Evolutionary conservation across 2,113 vertebrate species (phyloP), one percentile per base, ranked within the genome.

Genomic region (Nestor notabilis): DNA sequence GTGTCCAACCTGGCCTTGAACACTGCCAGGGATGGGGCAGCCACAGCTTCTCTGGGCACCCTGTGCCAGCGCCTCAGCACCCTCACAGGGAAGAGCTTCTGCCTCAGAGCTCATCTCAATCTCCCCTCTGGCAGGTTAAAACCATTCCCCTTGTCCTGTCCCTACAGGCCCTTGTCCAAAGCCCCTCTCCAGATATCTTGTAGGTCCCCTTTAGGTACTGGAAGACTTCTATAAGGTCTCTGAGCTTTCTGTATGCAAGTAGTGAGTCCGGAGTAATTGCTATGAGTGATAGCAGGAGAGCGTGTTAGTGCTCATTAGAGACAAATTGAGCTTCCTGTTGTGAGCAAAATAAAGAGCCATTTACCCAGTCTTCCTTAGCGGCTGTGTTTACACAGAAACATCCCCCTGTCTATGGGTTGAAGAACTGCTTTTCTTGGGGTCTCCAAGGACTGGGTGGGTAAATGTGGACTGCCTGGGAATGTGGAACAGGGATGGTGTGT

Each of bases 311-410:
- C 89, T 96, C 83, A 84, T 95, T 92, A 97, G 77, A 89, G 87
- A 84, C 91, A 92, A 92, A 95, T 47, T 84, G 95, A 10, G 24
- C 89, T 84, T 41, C 95, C 93, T 92, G 91, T 95, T 95, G 89
- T 3, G 91, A 94, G 83, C 12, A 8, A 87, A 95, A 92, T 92
- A 95, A 91, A 95, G 94, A 97, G 89, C 60, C 76, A 55, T 95
- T 96, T 94, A 89, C 49, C 35, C 64, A 29, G 61, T 39, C 41
- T 80, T 56, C 18, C 89, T 46, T 7, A 1, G 49, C 41, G 55
- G 25, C 43, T 66, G 46, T 81, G 80, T 94, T 94, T 92, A 84
- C 47, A 89, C 76, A 74, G 80, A 81, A 87, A 81, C 89, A 89
- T 65, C 71, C 60, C 53, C 27, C 49, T 12, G 15, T 33, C 80